Evolutionary conservation across 1,140 invertebrate genomes (phyloP).

Genomic region (Trigoniulus corallinus): DNA sequence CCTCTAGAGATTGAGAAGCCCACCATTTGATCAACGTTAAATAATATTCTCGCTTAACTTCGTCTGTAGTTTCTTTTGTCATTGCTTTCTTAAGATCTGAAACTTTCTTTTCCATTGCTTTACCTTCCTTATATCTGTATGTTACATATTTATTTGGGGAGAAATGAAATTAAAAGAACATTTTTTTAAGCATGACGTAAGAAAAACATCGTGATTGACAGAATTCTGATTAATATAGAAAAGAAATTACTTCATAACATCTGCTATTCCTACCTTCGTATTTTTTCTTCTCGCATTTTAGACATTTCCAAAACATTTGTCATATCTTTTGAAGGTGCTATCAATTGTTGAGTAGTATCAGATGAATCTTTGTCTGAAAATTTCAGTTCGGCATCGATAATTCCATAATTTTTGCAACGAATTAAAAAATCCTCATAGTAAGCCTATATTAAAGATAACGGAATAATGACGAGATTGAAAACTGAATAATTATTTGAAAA

Average conservation of each 20-base stretch:
- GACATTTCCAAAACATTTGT: conserved; percentile 14
- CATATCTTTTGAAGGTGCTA: conserved; percentile 7
- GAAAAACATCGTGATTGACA: no score
- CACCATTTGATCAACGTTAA: conserved; percentile 56
- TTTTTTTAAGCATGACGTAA: no score
- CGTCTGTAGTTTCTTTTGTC: conserved; percentile 35
- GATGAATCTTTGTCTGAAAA: neutral
- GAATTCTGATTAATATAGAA: no score
- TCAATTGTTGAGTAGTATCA: neutral
- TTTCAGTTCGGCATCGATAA: conserved; percentile 38
- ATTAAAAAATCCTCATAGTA: conserved; percentile 73
- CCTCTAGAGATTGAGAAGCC: conserved; percentile 54
- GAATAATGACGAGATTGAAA: neutral
- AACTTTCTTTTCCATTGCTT: conserved; percentile 55
- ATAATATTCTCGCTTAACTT: conserved; percentile 66
- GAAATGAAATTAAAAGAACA: neutral
- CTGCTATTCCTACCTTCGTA: conserved; percentile 33
- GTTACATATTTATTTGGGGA: neutral
- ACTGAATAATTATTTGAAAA: neutral
- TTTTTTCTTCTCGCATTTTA: conserved; percentile 45
- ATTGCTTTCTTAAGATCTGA: conserved; percentile 37
- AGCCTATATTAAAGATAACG: conserved; percentile 19
- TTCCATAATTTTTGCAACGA: conserved; percentile 55
- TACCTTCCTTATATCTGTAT: conserved; percentile 46
- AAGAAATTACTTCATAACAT: neutral